Conservation (phyloP, 2,797 vertebrate genomes). For the Phyllotis vaccarum region DNA sequence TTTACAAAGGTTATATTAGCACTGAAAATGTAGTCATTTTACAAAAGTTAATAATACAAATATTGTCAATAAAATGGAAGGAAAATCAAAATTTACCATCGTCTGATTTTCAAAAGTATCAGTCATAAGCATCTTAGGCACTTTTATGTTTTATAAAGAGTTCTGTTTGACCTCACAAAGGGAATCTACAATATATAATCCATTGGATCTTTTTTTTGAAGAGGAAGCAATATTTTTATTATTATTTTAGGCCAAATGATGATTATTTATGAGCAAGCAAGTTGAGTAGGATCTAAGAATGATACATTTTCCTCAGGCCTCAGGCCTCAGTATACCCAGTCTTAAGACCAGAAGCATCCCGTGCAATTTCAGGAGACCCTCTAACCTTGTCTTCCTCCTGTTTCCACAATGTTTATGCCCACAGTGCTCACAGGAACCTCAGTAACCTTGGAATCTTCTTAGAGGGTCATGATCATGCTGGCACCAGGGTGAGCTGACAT, state of each 20-base stretch:
- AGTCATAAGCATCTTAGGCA: not conserved
- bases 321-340: rapidly evolving
- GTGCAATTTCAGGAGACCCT: rapidly evolving
- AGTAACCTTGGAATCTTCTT: not conserved
- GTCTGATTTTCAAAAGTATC: not conserved
- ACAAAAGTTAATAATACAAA: not conserved
- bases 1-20: no score
- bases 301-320: not conserved
- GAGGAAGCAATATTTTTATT: not conserved
- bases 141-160: not conserved
- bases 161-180: not conserved
- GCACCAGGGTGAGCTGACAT: no score
- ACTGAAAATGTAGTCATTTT: no score
- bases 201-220: not conserved
- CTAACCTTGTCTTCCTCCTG: rapidly evolving
- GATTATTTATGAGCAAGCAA: not conserved
- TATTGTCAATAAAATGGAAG: not conserved
- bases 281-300: not conserved
- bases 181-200: not conserved
- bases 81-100: not conserved
- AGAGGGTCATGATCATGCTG: rapidly evolving
- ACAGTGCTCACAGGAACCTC: rapidly evolving
- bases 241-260: not conserved
- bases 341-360: rapidly evolving
- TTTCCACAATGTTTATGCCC: not conserved